Evolutionary conservation across 2,888 invertebrate genomes (phyloP), one percentile per base, ranked within the genome.

Genomic region (Acronicta leporina): DNA sequence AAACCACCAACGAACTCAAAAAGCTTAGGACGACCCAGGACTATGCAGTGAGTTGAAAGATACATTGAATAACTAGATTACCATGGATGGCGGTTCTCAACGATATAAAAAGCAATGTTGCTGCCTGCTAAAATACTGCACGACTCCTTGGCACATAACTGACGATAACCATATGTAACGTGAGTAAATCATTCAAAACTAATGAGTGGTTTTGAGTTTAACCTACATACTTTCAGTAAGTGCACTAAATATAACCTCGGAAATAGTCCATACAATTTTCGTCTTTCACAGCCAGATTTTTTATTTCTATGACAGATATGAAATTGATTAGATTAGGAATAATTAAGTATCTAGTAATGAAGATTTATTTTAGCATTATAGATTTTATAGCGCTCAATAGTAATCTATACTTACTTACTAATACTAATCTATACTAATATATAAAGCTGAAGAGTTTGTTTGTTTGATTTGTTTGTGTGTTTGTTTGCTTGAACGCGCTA

Each of bases 141-240:
- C 15, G 30, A 16, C 56, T 60, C 43, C 53, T 70, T 73, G 71
- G 73, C 75, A 70, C 63, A 47, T 13, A 13, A 13, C 33, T 47
- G 41, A 38, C 57, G 61, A 47, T 45, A 62, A 66, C 65, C 42
- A 52, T 51, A 44, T 48, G 51, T 49, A 49, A 73, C 50, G 47
- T 35, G 52, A 54, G 53, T 56, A 68, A 60, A 60, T 73, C 55
- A 70, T 63, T 59, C 14, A 35, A 48, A 60, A 53, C 52, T 49
- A 67, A 53, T 52, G 43, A 56, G 35, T 47, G 40, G 38, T 54
- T 42, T 54, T n/a, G 13, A 63, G 42, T 65, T 72, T 55, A 66
- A 55, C 72, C 73, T 42, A 66, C 43, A 64, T 72, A 54, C 50
- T 66, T 51, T 54, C 47, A 43, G 50, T 58, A 42, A 53, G 43